Evolutionary conservation across 2,888 invertebrate species (phyloP), one percentile per base, ranked within the genome.

Genomic region (Polyommatus iphigenia): DNA sequence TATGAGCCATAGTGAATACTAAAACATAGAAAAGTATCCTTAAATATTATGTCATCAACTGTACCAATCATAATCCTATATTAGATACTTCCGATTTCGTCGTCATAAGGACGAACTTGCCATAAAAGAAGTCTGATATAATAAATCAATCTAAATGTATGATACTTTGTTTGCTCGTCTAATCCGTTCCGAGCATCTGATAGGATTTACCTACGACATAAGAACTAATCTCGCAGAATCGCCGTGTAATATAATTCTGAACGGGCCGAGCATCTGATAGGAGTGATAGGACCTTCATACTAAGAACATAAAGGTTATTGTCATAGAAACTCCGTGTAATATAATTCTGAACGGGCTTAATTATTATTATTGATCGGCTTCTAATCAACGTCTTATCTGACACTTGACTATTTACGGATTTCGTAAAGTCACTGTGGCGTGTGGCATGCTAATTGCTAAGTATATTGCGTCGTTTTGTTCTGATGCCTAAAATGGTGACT

Each of bases 61-160:
- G 71, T 71, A 71, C 71, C n/a, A 71, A 71, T 36, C 71, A 36
- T 36, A n/a, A 36, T 36, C 15, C 18, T 71, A 18, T 71, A 32
- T 8, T 20, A 62, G 20, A 24, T 10, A 62, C 20, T 24, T 62
- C 24, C 24, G 62, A 62, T 62, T 62, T 62, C 24, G 24, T 62
- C 24, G 24, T 4, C 62, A 62, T 62, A 62, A 24, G 10, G 20
- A 24, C 62, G 62, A 24, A 24, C 20, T 1, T 20, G 62, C 62
- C 24, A 62, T 24, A 13, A 3, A 62, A 3, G 62, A 1, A 10
- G 62, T 24, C 24, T 24, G 10, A 24, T 62, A 24, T 20, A 62
- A 62, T 62, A 62, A 62, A 62, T 62, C 24, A 24, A 62, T 62
- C 24, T 24, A 24, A 24, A 62, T 2, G 24, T 24, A 62, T 62